These are phyloP conservation scores for Notocelia uddmanniana DNA, from an alignment of 2,888 invertebrate species.

Conservation along the genomic window DNA sequence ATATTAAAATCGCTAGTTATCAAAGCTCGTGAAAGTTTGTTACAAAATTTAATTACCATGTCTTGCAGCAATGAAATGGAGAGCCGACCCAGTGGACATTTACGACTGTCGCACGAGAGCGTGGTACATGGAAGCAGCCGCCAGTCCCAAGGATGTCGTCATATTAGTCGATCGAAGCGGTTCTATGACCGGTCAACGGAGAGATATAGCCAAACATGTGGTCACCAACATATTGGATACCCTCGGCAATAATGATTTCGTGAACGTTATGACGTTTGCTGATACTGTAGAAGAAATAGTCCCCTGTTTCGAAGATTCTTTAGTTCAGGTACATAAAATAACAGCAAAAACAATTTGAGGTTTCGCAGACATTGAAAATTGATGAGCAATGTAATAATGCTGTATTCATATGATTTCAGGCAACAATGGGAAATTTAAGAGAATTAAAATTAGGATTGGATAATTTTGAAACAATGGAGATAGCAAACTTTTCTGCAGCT, in stretches of 20 bases:
- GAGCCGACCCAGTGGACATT: conserved; percentile 93
- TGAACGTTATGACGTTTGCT: conserved; percentile 97
- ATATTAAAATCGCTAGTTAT: background rate
- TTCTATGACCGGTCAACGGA: conserved; percentile 95
- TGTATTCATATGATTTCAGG: conserved; percentile 81
- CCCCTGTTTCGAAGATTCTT: conserved; percentile 94
- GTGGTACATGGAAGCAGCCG: conserved; percentile 99
- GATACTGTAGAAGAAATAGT: conserved; percentile 92
- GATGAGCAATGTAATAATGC: background rate
- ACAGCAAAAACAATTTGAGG: background rate
- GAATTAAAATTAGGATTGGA: conserved; percentile 93
- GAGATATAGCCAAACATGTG: conserved; percentile 96
- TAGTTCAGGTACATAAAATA: conserved; percentile 91
- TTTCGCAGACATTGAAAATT: background rate
- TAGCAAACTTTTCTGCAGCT: conserved; percentile 97
- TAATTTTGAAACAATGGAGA: conserved; percentile 92
- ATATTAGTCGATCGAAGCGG: conserved; percentile 95
- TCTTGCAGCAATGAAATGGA: conserved; percentile 90
- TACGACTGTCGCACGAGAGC: conserved; percentile 97
- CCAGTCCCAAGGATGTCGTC: conserved; percentile 97
- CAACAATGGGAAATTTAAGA: conserved; percentile 93
- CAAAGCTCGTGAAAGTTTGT: too few relatives aligned
- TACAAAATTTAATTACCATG: background rate
- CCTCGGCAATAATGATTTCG: conserved; percentile 98
- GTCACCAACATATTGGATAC: conserved; percentile 97